Evolutionary conservation across 2,888 invertebrate genomes (phyloP), one percentile per base, ranked within the genome.

Genomic region (Plagiodera versicolora): DNA sequence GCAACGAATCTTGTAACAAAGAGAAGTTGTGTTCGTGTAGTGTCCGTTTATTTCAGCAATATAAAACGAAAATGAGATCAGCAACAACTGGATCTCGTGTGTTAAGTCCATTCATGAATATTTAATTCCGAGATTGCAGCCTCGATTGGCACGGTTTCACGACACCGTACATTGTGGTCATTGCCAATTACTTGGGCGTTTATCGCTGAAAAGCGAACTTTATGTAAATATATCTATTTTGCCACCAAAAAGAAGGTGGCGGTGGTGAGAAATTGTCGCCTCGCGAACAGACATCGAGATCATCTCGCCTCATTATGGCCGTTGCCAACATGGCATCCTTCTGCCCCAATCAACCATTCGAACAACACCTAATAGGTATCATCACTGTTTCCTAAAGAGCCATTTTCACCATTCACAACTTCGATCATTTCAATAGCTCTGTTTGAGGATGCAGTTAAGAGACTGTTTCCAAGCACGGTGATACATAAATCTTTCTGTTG

Each of bases 21-120:
- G 50, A 49, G 19, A 45, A 50, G 28, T 57, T 50, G 52, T 44
- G 24, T 59, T 57, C 57, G 54, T 49, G 60, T 52, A 30, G 56
- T 20, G 52, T 48, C 39, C 39, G 60, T 57, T 56, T 50, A 60
- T 59, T 63, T 49, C 39, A 52, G 44, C 28, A 56, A 47, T 51
- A 63, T 63, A 63, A 65, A 65, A 61, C 61, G 61, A 64, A 63
- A 64, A 60, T 53, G 63, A 64, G 63, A 60, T 67, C 61, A 62
- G 57, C 61, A 67, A 64, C 61, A 64, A 66, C 60, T 63, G 64
- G 63, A 63, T 66, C 62, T 57, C 66, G 61, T 66, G 66, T 66
- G 69, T 64, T 65, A 67, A 69, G 60, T 71, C 74, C 74, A 76
- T 75, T 76, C 77, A 77, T 76, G 77, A 76, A 76, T 76, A 76